These are phyloP conservation scores for Aspidiotus destructor DNA, from an alignment of 2,888 invertebrate species.

Conservation along the genomic window DNA sequence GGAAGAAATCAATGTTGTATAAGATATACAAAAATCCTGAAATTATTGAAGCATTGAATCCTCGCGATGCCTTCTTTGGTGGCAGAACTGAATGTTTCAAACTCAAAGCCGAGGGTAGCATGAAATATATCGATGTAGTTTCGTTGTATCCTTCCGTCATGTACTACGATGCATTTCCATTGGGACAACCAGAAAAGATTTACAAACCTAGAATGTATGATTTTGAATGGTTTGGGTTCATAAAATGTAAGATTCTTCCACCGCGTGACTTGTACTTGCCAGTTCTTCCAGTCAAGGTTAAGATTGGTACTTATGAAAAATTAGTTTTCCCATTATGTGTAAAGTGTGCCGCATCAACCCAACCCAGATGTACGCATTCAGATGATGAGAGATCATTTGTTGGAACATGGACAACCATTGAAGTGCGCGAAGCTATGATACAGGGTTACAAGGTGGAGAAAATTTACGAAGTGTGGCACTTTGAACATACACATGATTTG, in stretches of 20 bases:
- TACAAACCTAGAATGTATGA: conserved; percentile 35
- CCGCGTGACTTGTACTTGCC: conserved; percentile 36
- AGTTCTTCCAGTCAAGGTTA: too few species aligned
- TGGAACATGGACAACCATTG: background rate
- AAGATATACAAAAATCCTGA: conserved; percentile 18
- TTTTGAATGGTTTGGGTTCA: conserved; percentile 37
- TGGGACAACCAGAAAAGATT: conserved; percentile 37
- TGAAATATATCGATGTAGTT: conserved; percentile 36
- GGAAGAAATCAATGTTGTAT: conserved; percentile 13
- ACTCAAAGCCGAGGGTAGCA: conserved; percentile 33
- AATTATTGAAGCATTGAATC: conserved; percentile 33
- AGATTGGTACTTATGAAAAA: too few species aligned
- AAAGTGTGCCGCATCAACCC: too few species aligned
- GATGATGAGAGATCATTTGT: too few species aligned
- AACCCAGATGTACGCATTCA: too few species aligned
- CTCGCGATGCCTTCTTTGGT: conserved; percentile 36
- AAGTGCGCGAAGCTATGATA: background rate
- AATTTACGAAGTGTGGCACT: background rate
- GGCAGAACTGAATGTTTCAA: conserved; percentile 37
- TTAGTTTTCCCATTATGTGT: too few species aligned
- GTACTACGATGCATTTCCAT: too few species aligned
- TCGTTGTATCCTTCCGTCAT: conserved; percentile 37
- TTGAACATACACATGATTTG: background rate
- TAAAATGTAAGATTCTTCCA: conserved; percentile 37
- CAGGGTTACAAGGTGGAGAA: background rate